Base-by-base conservation (phyloP, 1,140 invertebrate genomes). In the Brevipalpus yothersi region DNA sequence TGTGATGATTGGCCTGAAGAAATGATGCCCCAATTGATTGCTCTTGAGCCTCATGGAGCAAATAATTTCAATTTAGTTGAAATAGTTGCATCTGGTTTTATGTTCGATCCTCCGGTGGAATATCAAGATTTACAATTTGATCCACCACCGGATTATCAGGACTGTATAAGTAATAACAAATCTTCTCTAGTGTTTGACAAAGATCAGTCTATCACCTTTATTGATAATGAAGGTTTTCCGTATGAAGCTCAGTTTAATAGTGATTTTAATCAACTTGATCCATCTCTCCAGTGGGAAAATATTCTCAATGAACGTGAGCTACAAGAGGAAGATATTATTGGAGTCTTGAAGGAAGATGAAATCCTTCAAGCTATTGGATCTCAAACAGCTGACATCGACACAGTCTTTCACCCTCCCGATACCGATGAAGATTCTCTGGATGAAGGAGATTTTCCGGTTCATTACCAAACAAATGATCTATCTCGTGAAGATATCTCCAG, bases 41-140 rank as follows among this genome's bases (percentile, higher is more conserved):
- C 63, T n/a, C 17, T 63, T 4, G 63, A 63, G 47, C 59, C 62
- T 17, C 31, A 31, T 31, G 31, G 31, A 31, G 62, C 62, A 2
- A 40, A 56, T 13, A 62, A 63, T 45, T 51, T 63, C 17, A 63
- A 63, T 60, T 31, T 63, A n/a, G 45, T 63, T 41, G 62, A 63
- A 56, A 49, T 63, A 19, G 49, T 40, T 31, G 41, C 58, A 19
- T 62, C 64, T 43, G 43, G 54, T 12, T 63, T 54, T 45, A 63
- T 63, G 63, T 63, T 63, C 45, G 63, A 63, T 11, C 63, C 63
- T 15, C 63, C 63, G 40, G 63, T 53, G 47, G 63, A 63, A 47
- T 63, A 63, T 57, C 61, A 63, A 53, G 63, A 63, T 43, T 59
- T 63, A 10, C 56, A 63, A 3, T 45, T 62, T 10, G 63, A 63